Base-by-base conservation (phyloP, 2,113 vertebrate genomes). In the Entomyzon cyanotis region DNA sequence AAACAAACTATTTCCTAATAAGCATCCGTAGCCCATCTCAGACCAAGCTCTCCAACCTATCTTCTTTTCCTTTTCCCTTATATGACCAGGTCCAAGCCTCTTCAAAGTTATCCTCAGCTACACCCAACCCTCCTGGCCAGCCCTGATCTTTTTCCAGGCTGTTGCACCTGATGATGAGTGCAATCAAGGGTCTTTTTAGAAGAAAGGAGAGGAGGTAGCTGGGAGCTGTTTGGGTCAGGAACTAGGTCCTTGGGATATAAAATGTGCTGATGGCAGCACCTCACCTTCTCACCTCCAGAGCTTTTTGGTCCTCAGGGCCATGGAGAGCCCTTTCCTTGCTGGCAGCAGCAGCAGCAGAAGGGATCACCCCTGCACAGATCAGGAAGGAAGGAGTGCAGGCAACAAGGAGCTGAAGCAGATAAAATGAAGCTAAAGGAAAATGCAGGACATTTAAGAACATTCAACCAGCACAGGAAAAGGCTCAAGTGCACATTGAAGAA, bases 1-100 rank as follows among this genome's bases (percentile, higher is more conserved):
- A 39, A 55, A 53, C 25, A 31, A 82, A 42, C 12, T 0, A 37
- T 55, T 55, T 10, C n/a, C n/a, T 24, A 24, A 56, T 41, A 20
- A 58, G 4, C 24, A 64, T 23, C n/a, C 0, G 0, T 2, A 13
- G 5, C 42, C n/a, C 42, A 49, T n/a, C 42, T 41, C 70, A 75
- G 19, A 49, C 23, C 42, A 49, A 65, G 19, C 60, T 49, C 60
- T 21, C 52, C 52, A 31, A 58, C 35, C 5, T 44, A 67, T 9
- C 35, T 35, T 58, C 52, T 24, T 13, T 50, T 31, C 52, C 71
- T 42, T 67, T 35, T 35, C 52, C 14, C 35, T 17, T 5, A 14
- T 2, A 42, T 25, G 16, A 4, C 47, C 60, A 35, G 16, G 28
- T 41, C 16, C 44, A 67, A 58, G 20, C 16, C 13, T 42, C 14